Percentiles rank a stretch among this genome's conserved stretches.
Evolutionary conservation across 2,888 invertebrate genomes (phyloP).

Genomic region (Ceramica pisi): DNA sequence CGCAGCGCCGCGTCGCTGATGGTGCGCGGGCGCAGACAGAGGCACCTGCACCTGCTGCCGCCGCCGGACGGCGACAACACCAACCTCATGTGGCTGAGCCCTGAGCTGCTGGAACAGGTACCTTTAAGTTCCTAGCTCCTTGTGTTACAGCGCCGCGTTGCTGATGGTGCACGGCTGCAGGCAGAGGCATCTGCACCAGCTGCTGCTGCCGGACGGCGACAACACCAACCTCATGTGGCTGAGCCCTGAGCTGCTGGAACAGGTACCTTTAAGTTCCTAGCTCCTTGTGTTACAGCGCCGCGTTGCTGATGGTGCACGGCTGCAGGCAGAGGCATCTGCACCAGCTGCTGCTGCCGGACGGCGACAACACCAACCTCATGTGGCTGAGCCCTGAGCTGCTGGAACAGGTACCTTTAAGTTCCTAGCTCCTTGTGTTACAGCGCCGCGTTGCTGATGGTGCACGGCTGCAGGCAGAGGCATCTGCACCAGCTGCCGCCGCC

Average conservation of each 20-base stretch:
- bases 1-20: constrained; percentile 94
- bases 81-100: constrained; percentile 97
- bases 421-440: constrained; percentile 70
- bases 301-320: constrained; percentile 93
- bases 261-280: constrained; percentile 87
- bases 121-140: neutral
- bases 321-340: constrained; percentile 93
- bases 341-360: constrained; percentile 93
- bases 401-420: constrained; percentile 92
- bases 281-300: constrained; percentile 93
- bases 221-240: constrained; percentile 95
- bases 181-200: constrained; percentile 93
- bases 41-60: constrained; percentile 94
- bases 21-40: constrained; percentile 93
- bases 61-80: constrained; percentile 92
- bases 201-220: constrained; percentile 93
- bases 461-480: constrained; percentile 93
- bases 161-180: constrained; percentile 94
- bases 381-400: constrained; percentile 98
- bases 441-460: constrained; percentile 93
- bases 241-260: constrained; percentile 97
- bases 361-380: constrained; percentile 93
- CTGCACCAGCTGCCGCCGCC: constrained; percentile 95
- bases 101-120: constrained; percentile 97
- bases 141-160: constrained; percentile 94